Conservation (phyloP, 2,888 invertebrate species). For the Antheraea yamamai region DNA sequence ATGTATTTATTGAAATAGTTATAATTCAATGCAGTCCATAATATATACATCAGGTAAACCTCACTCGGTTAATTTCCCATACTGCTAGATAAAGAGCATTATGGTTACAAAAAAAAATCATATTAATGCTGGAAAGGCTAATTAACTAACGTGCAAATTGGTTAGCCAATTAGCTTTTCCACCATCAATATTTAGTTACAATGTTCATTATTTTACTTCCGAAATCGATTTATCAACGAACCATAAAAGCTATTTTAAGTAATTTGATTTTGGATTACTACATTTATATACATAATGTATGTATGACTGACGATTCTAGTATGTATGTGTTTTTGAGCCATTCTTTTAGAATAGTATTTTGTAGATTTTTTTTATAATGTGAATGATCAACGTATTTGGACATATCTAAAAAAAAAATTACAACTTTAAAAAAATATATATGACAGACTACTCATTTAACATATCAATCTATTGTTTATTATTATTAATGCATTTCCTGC, state of each 20-base stretch:
- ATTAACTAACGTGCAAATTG: background rate
- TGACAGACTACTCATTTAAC: too few species aligned
- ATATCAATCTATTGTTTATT: too few species aligned
- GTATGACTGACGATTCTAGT: background rate
- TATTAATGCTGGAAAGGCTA: background rate
- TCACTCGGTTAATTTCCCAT: too few species aligned
- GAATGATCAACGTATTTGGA: background rate
- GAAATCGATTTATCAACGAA: background rate
- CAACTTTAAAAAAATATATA: background rate
- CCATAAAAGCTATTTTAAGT: background rate
- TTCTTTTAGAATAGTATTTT: background rate
- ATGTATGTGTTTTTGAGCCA: background rate
- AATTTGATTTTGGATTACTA: background rate
- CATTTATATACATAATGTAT: background rate
- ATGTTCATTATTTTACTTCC: background rate
- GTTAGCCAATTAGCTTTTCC: background rate
- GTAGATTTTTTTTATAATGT: background rate
- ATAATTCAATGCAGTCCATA: too few species aligned
- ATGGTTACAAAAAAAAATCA: too few species aligned
- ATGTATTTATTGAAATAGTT: background rate
- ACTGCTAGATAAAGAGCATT: too few species aligned
- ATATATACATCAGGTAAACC: too few species aligned
- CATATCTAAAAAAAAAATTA: background rate
- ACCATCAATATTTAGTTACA: background rate
- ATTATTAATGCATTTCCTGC: too few species aligned